phyloP scores from a whole-genome alignment of 2,888 invertebrate species.

The Atrina japonica region DNA sequence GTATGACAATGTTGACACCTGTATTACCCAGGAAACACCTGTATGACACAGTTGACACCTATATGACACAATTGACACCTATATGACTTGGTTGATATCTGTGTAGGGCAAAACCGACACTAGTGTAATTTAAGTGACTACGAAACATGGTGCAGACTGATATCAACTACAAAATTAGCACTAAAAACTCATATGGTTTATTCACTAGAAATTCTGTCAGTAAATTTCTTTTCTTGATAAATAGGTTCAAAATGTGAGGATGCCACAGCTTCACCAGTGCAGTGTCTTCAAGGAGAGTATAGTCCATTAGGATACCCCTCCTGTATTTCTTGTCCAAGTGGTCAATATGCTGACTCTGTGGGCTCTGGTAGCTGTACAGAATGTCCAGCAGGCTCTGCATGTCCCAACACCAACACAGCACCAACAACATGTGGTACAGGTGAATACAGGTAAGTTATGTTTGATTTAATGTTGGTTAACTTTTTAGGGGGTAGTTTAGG shows the following conservation, averaged over 20 bases:
- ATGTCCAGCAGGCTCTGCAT: constrained; percentile 68
- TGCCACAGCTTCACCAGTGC: constrained; percentile 24
- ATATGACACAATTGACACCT: no score
- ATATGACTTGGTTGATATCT: no score
- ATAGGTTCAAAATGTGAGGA: constrained; percentile 40
- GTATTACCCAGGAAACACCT: no score
- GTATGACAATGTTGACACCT: no score
- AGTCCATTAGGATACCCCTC: constrained; percentile 50
- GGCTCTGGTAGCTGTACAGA: constrained; percentile 56
- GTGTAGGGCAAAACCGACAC: no score
- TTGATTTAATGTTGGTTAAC: background rate
- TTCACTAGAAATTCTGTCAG: no score
- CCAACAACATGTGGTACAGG: constrained; percentile 64
- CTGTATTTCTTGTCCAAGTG: constrained; percentile 56
- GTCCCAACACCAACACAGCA: constrained; percentile 50
- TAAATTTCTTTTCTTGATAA: background rate
- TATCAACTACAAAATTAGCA: no score
- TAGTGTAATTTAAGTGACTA: no score
- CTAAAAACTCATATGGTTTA: no score
- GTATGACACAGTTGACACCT: no score
- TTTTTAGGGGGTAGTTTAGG: no score
- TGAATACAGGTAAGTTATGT: constrained; percentile 62
- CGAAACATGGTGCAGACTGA: no score
- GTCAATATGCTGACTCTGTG: constrained; percentile 55
- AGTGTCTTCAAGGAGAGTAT: constrained; percentile 60